Conservation (phyloP, 2,797 vertebrate species). For the Falco biarmicus region DNA sequence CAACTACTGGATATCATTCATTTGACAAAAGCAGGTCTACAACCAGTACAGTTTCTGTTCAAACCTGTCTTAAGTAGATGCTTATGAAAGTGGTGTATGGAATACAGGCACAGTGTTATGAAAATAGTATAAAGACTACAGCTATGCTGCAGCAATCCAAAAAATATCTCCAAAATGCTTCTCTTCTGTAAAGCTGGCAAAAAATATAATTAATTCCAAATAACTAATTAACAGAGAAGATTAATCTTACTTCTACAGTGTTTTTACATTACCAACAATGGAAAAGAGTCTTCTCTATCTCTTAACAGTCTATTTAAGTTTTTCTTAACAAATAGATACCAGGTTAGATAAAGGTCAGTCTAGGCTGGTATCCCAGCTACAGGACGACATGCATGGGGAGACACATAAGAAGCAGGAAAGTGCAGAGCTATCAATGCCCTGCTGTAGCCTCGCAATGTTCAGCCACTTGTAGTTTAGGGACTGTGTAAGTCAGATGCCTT, state of each 20-base stretch:
- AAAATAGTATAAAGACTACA: not conserved
- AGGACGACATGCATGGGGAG: not conserved
- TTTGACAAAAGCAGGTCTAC: not conserved
- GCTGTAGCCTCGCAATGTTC: not conserved
- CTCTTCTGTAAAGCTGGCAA: not conserved
- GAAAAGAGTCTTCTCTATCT: not conserved
- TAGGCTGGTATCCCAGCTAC: not conserved
- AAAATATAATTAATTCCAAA: not conserved
- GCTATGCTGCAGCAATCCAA: not conserved
- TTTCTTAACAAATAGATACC: not conserved
- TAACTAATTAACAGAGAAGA: not conserved
- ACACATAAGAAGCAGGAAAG: not conserved
- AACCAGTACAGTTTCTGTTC: not conserved
- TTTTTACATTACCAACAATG: not conserved
- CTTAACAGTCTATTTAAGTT: not conserved
- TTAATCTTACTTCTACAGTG: not conserved
- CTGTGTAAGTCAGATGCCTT: not conserved
- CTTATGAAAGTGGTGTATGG: not conserved
- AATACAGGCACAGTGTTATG: not conserved
- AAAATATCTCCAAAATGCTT: not conserved
- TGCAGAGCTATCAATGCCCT: not conserved
- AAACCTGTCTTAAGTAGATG: not conserved
- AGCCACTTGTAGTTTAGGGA: not conserved
- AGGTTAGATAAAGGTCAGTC: not conserved
- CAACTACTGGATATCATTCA: not conserved